Base-by-base conservation (phyloP, 2,888 invertebrate genomes). In the Melinaea menophilus region DNA sequence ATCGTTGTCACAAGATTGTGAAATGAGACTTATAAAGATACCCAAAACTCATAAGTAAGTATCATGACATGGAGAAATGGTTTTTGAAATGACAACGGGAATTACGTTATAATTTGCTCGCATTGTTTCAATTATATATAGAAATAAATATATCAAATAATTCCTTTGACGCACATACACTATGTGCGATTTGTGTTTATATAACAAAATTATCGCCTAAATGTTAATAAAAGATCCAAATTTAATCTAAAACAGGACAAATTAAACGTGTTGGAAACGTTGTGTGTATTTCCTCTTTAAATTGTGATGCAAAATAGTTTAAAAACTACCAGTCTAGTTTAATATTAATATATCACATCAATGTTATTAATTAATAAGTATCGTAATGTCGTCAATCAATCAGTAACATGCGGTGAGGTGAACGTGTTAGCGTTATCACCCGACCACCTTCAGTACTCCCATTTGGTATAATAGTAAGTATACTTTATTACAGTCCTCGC, bases 1-100 rank as follows among this genome's bases (percentile, higher is more conserved):
- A 22, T 84, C 91, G 37, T 78, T 92, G 60, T 82, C 86, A 37
- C 92, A 92, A 61, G 92, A 92, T 58, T 87, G 88, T 72, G 92
- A 92, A 73, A 86, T 94, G 84, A 93, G 93, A 72, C 91, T 95
- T 70, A 92, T 92, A 70, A 95, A 95, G 85, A 94, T 94, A 80
- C 92, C 93, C 56, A 95, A 96, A 84, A 92, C 91, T 66, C 88
- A 92, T 75, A 92, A 92, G 94, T 95, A 90, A 92, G 91, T 89
- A 71, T 57, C 61, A 31, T 31, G n/a, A 9, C 9, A 13, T 37
- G 7, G 7, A 1, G 4, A 37, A 37, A 37, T 37, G 13, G 22
- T n/a, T n/a, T 46, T 46, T n/a, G 11, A 12, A 46, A 46, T 46
- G 46, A 5, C 46, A 46, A 46, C 46, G n/a, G 11, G n/a, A n/a